Evolutionary conservation across 2,113 vertebrate species (phyloP).

Genomic region (Callocephalon fimbriatum): DNA sequence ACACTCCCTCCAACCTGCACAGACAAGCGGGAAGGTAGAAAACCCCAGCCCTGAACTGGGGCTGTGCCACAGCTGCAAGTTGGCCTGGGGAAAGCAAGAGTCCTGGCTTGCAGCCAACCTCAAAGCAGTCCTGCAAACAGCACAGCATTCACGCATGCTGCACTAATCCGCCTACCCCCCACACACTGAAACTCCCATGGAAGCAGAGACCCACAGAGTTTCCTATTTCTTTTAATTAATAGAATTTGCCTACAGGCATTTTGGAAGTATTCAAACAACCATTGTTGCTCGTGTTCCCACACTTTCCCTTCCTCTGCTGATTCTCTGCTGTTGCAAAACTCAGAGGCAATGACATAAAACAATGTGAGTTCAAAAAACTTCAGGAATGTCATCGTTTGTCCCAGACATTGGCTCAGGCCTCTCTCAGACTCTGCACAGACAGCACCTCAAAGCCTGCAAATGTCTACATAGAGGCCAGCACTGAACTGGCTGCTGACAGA

Average conservation of each 20-base stretch:
- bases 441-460: constrained; percentile 17
- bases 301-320: constrained; percentile 11
- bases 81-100: fast-evolving
- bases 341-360: neutral
- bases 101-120: neutral
- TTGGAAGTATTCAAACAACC: neutral
- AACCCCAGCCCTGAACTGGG: fast-evolving
- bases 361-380: neutral
- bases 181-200: neutral
- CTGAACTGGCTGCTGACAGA: constrained; percentile 7
- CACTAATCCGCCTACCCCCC: neutral
- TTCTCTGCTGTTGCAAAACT: neutral
- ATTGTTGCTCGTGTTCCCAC: neutral
- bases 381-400: neutral
- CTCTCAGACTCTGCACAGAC: neutral
- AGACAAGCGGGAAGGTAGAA: neutral
- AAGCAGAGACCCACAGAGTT: neutral
- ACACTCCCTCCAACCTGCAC: fast-evolving
- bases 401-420: neutral
- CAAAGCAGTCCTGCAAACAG: neutral
- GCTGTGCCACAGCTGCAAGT: fast-evolving
- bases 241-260: neutral
- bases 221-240: constrained; percentile 8
- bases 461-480: neutral
- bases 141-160: neutral